A percentile compares a stretch with the other conserved stretches of the same genome.
Conservation (phyloP, 2,888 invertebrate species). For the Drosophila austrosaltans region DNA sequence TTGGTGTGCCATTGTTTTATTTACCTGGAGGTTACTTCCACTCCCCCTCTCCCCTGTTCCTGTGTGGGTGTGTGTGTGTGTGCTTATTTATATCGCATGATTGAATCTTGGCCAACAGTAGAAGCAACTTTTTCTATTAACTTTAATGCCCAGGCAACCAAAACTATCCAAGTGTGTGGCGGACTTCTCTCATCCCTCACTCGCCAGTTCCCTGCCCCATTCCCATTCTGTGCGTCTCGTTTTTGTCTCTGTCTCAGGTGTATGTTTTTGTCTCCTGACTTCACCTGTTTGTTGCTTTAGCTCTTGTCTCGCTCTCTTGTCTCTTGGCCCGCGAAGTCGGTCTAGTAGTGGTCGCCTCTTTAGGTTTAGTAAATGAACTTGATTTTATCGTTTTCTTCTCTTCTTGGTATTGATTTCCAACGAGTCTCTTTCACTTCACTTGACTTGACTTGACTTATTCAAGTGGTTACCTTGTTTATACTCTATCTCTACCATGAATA, state of each 20-base stretch:
- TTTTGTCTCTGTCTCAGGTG: conserved; percentile 28
- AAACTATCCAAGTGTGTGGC: conserved; percentile 53
- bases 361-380: conserved; percentile 73
- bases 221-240: conserved; percentile 33
- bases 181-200: not conserved
- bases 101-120: conserved; percentile 76
- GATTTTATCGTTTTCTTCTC: conserved; percentile 71
- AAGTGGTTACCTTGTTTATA: conserved; percentile 50
- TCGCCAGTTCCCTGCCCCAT: not conserved
- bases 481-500: conserved; percentile 36
- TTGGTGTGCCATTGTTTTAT: conserved; percentile 69
- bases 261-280: conserved; percentile 22
- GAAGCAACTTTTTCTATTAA: conserved; percentile 76
- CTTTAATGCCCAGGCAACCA: conserved; percentile 72
- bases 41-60: conserved; percentile 16
- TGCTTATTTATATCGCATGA: conserved; percentile 77
- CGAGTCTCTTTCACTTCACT: conserved; percentile 62
- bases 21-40: conserved; percentile 61
- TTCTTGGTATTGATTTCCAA: conserved; percentile 66
- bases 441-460: conserved; percentile 63
- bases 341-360: conserved; percentile 54
- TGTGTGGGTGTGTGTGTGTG: conserved; percentile 42
- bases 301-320: conserved; percentile 10
- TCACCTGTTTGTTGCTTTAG: conserved; percentile 48
- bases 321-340: conserved; percentile 17